phyloP scores from a whole-genome alignment of 2,113 vertebrate species.

The Tinamus guttatus region DNA sequence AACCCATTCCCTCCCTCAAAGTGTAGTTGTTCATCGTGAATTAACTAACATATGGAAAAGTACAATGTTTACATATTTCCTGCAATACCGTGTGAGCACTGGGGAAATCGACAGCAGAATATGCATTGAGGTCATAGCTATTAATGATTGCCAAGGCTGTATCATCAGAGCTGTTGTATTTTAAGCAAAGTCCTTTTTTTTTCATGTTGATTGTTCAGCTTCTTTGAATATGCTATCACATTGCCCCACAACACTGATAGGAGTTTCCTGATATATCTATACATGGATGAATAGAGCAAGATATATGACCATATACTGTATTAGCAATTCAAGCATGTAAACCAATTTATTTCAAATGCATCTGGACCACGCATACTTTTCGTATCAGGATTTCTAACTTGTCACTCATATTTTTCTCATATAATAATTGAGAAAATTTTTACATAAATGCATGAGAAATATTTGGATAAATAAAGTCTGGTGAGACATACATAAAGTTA shows the following conservation, averaged over 20 bases:
- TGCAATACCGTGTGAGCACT: rapidly evolving
- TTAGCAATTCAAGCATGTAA: neutral
- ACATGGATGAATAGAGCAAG: neutral
- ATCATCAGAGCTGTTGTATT: neutral
- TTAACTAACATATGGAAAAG: neutral
- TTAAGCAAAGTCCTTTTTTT: neutral
- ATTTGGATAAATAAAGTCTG: neutral
- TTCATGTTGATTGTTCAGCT: neutral
- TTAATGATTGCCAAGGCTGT: neutral
- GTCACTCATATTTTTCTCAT: neutral
- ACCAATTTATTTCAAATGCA: neutral
- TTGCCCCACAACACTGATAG: neutral
- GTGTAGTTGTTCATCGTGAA: neutral
- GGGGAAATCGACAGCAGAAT: neutral
- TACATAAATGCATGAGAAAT: neutral
- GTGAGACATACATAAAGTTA: neutral
- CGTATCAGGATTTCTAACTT: neutral
- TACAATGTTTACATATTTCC: neutral
- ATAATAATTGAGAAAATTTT: too few species aligned
- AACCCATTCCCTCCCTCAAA: neutral
- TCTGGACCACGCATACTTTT: neutral
- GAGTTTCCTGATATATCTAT: neutral
- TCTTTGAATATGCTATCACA: neutral
- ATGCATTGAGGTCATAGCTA: neutral
- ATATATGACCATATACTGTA: neutral